Conservation (phyloP, 1,140 invertebrate genomes). For the Calephelis virginiensis region DNA sequence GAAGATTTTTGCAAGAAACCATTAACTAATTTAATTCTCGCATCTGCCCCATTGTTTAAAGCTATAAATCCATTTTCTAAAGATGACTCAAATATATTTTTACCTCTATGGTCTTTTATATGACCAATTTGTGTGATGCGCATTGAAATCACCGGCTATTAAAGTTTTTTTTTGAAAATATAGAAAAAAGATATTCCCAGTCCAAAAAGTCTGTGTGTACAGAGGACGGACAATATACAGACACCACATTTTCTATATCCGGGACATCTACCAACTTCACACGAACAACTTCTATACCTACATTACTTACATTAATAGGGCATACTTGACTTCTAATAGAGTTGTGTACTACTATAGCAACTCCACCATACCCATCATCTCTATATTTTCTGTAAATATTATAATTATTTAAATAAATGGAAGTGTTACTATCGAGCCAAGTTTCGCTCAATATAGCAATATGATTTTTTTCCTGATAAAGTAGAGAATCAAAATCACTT, state of each 20-base stretch:
- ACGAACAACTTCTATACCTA: background rate
- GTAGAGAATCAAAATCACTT: too few species aligned
- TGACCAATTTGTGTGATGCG: background rate
- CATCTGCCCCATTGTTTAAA: background rate
- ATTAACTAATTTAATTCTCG: background rate
- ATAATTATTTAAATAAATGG: background rate
- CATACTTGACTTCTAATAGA: background rate
- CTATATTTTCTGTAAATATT: background rate
- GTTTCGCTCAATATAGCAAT: slow-evolving; percentile 1
- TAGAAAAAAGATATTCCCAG: background rate
- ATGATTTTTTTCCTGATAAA: background rate
- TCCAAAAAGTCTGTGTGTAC: background rate
- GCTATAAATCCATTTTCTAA: background rate
- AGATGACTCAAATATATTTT: slow-evolving; percentile 2
- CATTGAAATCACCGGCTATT: slow-evolving; percentile 1
- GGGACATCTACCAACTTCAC: background rate
- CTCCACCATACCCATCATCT: too few species aligned
- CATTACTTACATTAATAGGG: background rate
- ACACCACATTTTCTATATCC: background rate
- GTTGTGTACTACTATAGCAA: slow-evolving; percentile 1
- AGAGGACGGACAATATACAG: background rate
- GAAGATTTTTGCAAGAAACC: background rate
- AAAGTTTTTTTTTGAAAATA: background rate
- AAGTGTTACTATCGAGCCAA: background rate
- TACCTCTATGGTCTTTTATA: too few species aligned